phyloP scores from a whole-genome alignment of 2,888 invertebrate genomes.

The Drosophila kuntzei region DNA sequence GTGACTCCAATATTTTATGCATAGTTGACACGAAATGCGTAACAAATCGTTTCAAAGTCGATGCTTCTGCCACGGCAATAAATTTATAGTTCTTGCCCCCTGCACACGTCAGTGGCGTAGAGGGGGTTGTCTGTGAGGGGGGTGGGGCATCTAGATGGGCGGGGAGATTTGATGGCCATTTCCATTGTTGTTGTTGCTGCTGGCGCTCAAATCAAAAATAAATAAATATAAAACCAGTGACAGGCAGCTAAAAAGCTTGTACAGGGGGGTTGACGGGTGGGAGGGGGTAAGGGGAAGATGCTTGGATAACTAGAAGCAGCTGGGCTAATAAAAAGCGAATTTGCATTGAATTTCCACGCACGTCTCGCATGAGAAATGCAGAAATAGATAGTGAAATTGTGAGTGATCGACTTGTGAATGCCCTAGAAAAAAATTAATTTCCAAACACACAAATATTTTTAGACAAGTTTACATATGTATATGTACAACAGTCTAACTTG shows the following conservation, averaged over 20 bases:
- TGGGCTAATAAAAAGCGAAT: constrained; percentile 66
- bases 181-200: constrained; percentile 25
- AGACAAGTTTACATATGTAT: no score
- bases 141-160: constrained; percentile 12
- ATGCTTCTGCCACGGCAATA: constrained; percentile 57
- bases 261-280: neutral
- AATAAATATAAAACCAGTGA: constrained; percentile 72
- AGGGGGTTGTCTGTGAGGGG: neutral
- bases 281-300: neutral
- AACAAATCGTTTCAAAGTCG: constrained; percentile 77
- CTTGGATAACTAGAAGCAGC: constrained; percentile 56
- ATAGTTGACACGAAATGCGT: constrained; percentile 81
- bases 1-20: constrained; percentile 78
- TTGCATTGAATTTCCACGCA: constrained; percentile 69
- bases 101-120: constrained; percentile 31
- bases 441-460: no score
- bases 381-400: neutral
- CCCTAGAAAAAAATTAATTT: neutral
- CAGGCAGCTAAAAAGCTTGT: constrained; percentile 31
- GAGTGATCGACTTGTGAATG: constrained; percentile 19
- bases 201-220: constrained; percentile 74
- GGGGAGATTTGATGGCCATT: constrained; percentile 39
- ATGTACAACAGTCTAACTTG: no score
- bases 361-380: constrained; percentile 42
- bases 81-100: constrained; percentile 73